These are phyloP conservation scores for Drosophila bunnanda DNA, from an alignment of 2,888 invertebrate species.

Conservation along the genomic window DNA sequence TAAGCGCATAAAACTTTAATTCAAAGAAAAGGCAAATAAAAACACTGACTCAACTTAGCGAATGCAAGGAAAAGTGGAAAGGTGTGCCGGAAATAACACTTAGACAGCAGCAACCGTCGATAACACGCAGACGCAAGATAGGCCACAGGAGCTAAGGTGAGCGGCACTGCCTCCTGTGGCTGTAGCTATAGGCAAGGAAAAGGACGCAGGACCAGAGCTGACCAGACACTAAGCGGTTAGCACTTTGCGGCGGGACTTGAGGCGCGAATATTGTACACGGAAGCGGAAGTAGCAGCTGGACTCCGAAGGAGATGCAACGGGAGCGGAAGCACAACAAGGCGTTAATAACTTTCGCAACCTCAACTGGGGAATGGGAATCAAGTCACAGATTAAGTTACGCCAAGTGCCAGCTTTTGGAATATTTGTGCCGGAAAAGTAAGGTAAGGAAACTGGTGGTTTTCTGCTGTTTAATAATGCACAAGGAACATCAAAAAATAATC, in stretches of 20 bases:
- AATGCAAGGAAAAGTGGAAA: slow-evolving; percentile 8
- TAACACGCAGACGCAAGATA: slow-evolving; percentile 66
- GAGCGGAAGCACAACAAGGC: slow-evolving; percentile 14
- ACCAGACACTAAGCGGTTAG: slow-evolving; percentile 54
- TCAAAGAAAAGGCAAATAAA: slow-evolving; percentile 64
- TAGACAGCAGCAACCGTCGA: slow-evolving; percentile 34
- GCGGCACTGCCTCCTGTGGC: neutral
- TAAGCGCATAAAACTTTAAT: slow-evolving; percentile 58
- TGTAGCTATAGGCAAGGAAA: slow-evolving; percentile 56
- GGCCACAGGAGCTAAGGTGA: slow-evolving; percentile 4
- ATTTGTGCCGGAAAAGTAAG: neutral
- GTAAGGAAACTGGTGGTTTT: slow-evolving; percentile 3
- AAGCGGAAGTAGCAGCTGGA: slow-evolving; percentile 28
- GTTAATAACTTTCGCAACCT: slow-evolving; percentile 25
- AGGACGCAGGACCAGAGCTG: slow-evolving; percentile 49
- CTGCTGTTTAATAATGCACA: too few species aligned
- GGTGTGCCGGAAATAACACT: slow-evolving; percentile 63
- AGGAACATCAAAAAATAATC: too few species aligned
- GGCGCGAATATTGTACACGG: slow-evolving; percentile 47
- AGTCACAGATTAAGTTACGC: slow-evolving; percentile 27
- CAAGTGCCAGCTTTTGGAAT: neutral
- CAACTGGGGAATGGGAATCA: neutral
- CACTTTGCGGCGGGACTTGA: slow-evolving; percentile 21
- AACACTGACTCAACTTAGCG: slow-evolving; percentile 7
- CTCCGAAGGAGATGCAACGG: neutral